These are phyloP conservation scores for Marasmarcha lunaedactyla DNA, from an alignment of 2,888 invertebrate genomes.

Conservation along the genomic window DNA sequence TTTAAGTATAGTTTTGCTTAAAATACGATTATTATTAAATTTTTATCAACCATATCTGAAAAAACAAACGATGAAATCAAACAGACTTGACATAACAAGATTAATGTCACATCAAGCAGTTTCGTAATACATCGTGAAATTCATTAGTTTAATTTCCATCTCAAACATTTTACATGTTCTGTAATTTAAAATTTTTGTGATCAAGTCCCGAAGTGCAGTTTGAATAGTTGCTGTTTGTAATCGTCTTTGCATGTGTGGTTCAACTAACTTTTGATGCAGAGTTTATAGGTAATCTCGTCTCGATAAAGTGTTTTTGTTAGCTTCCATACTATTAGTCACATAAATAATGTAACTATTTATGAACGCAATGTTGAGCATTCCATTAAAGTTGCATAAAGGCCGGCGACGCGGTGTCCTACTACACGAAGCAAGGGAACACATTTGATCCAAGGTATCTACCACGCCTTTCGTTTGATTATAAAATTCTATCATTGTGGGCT, in stretches of 20 bases:
- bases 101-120: too few species aligned
- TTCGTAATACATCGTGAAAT: too few species aligned
- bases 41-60: too few species aligned
- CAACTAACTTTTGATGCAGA: conserved; percentile 1
- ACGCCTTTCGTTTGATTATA: conserved; percentile 7
- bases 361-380: conserved; percentile 4
- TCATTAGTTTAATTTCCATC: too few species aligned
- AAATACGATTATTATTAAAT: too few species aligned
- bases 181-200: background rate
- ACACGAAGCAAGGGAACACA: conserved; percentile 7
- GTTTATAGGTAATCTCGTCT: too few species aligned
- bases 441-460: conserved; percentile 5
- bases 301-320: too few species aligned
- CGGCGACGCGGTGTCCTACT: conserved; percentile 3
- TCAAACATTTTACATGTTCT: background rate
- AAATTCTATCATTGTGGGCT: conserved; percentile 5
- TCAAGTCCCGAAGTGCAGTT: background rate
- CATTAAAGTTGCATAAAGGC: conserved; percentile 5
- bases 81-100: too few species aligned
- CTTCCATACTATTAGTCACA: background rate
- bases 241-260: background rate
- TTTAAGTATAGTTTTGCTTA: too few species aligned
- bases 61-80: too few species aligned
- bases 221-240: background rate
- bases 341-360: too few species aligned